Conservation (phyloP, 2,888 invertebrate genomes). For the Parnassius glacialis region DNA sequence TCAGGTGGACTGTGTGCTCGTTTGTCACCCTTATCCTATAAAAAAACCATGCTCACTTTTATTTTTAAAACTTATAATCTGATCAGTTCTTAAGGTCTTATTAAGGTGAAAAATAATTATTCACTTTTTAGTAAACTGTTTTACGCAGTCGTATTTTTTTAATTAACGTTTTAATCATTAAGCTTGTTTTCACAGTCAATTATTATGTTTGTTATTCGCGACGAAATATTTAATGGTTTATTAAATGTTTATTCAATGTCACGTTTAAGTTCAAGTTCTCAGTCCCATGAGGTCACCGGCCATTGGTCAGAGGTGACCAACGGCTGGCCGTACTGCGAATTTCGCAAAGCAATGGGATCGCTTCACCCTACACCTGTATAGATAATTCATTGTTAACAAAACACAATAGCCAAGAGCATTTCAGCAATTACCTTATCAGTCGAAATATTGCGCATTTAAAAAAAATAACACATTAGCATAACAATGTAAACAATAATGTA, state of each 20-base stretch:
- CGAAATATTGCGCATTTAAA: constrained; percentile 6
- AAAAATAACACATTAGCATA: constrained; percentile 12
- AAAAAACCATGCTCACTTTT: too few relatives aligned
- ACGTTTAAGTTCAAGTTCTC: constrained; percentile 64
- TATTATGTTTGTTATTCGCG: too few relatives aligned
- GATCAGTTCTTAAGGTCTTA: too few relatives aligned
- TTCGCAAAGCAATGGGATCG: constrained; percentile 30
- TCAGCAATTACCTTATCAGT: constrained; percentile 18
- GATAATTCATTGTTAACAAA: constrained; percentile 27
- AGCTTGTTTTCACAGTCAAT: too few relatives aligned
- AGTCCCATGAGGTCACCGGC: constrained; percentile 72
- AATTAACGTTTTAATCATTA: too few relatives aligned
- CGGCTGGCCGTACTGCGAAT: constrained; percentile 47
- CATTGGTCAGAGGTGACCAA: constrained; percentile 77
- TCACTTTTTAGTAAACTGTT: too few relatives aligned
- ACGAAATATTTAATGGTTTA: not conserved
- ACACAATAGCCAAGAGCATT: constrained; percentile 20
- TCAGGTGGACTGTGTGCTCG: too few relatives aligned
- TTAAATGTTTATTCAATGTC: constrained; percentile 46
- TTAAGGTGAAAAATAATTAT: too few relatives aligned
- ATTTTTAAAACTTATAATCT: too few relatives aligned
- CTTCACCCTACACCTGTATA: constrained; percentile 49
- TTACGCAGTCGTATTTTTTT: too few relatives aligned
- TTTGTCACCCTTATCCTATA: too few relatives aligned
- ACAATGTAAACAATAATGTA: constrained; percentile 5